Percentiles rank a stretch among this genome's conserved stretches.
These are phyloP conservation scores for Poecilia picta DNA, from an alignment of 2,797 vertebrate species.

Conservation along the genomic window DNA sequence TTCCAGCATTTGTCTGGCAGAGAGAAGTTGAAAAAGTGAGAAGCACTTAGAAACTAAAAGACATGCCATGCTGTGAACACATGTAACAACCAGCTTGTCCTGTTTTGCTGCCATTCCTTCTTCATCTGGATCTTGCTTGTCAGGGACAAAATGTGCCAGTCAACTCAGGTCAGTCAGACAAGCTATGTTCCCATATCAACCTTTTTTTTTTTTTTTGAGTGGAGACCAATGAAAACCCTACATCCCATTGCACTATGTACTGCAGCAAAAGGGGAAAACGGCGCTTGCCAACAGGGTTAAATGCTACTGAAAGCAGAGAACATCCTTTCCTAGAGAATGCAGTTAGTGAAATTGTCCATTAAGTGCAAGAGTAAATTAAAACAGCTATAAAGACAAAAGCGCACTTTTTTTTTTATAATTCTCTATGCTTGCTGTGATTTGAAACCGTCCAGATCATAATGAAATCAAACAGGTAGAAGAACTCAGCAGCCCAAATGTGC, in stretches of 20 bases:
- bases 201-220: slow-evolving; percentile 22
- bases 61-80: slow-evolving; percentile 44
- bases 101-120: slow-evolving; percentile 25
- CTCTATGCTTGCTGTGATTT: not conserved
- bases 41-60: slow-evolving; percentile 24
- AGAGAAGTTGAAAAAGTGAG: slow-evolving; percentile 28
- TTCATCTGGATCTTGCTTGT: slow-evolving; percentile 48
- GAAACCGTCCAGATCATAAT: not conserved
- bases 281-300: slow-evolving; percentile 39
- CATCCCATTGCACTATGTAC: slow-evolving; percentile 20
- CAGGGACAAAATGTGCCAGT: slow-evolving; percentile 63
- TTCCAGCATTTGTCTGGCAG: slow-evolving; percentile 30
- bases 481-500: not conserved
- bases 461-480: not conserved
- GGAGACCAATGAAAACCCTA: slow-evolving; percentile 56
- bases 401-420: not conserved
- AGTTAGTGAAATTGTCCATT: slow-evolving; percentile 22
- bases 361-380: slow-evolving; percentile 9
- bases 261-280: slow-evolving; percentile 5
- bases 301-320: slow-evolving; percentile 34
- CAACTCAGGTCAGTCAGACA: slow-evolving; percentile 46
- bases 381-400: not conserved
- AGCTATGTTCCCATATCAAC: slow-evolving; percentile 34
- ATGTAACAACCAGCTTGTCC: slow-evolving; percentile 35
- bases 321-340: slow-evolving; percentile 30